These are phyloP conservation scores for Ashinkailepas kermadecensis DNA, from an alignment of 2,888 invertebrate species.

Conservation along the genomic window DNA sequence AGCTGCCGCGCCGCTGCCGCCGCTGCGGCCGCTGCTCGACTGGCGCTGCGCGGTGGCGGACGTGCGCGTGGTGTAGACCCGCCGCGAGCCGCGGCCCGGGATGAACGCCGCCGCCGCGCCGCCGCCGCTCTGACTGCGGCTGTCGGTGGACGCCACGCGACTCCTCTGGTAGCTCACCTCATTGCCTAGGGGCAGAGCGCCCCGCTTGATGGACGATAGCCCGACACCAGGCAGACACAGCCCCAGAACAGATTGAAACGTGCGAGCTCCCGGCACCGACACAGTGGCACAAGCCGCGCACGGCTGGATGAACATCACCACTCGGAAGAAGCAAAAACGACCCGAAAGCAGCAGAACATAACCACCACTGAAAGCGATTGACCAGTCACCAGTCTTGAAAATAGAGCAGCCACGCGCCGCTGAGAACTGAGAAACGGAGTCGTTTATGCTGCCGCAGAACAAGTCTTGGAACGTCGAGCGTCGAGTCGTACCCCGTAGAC, in stretches of 20 bases:
- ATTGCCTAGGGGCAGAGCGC: constrained; percentile 1
- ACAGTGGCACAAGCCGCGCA: constrained; percentile 30
- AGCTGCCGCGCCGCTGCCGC: constrained; percentile 38
- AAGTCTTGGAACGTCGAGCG: too few relatives aligned
- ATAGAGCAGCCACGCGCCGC: too few relatives aligned
- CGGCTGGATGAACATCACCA: constrained; percentile 28
- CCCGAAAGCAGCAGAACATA: too few relatives aligned
- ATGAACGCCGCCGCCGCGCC: not conserved
- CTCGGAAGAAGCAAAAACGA: constrained; percentile 12
- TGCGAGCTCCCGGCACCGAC: constrained; percentile 7
- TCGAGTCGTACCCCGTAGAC: not conserved
- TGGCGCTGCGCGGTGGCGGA: not conserved
- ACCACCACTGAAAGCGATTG: too few relatives aligned
- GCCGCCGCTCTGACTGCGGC: constrained; percentile 16
- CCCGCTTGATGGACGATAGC: not conserved
- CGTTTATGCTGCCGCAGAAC: too few relatives aligned
- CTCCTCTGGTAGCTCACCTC: constrained; percentile 20
- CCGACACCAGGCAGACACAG: not conserved
- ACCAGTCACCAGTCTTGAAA: too few relatives aligned
- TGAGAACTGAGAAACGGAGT: too few relatives aligned
- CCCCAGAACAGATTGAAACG: constrained; percentile 21
- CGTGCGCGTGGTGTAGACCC: not conserved
- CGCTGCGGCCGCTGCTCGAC: not conserved
- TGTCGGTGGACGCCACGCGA: constrained; percentile 27
- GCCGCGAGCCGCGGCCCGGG: constrained; percentile 6